Base-by-base conservation (phyloP, 2,797 vertebrate genomes). In the Zalophus californianus region DNA sequence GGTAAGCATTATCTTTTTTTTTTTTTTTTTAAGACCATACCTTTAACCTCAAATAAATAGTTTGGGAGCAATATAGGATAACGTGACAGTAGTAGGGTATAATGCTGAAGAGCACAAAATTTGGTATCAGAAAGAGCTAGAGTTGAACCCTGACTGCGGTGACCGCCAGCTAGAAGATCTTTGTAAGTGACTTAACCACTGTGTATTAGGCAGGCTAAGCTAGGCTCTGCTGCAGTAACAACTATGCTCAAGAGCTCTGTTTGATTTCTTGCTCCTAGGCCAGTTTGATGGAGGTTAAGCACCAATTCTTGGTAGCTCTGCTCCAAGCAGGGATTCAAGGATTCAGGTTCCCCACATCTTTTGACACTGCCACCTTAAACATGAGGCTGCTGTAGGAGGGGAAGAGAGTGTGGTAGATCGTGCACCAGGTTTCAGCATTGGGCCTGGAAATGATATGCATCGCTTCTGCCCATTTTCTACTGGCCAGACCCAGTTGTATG, bases 41-140 rank as follows among this genome's bases (percentile, higher is more conserved):
- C 8, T 35, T 95, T 92, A 70, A 94, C 14, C 27, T 78, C 83
- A 95, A 62, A 89, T 87, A 56, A 73, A 50, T 89, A 75, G n/a
- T 83, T 72, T 62, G 70, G 84, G 48, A 93, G 32, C 75, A 95
- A 79, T 52, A 27, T 5, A 38, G 23, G 29, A 48, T n/a, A 75
- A 48, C 1, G 2, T 21, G 5, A 35, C 13, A 64, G 8, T 23
- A 35, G 64, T 0, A 79, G 12, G 58, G 29, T 29, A 2, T 21
- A 62, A 82, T 27, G 54, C 48, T 44, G 15, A 66, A 29, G 18
- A 52, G n/a, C 16, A 80, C 44, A 16, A 87, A n/a, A 38, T 72
- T 60, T 84, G 68, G 27, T 38, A 54, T 54, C 52, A 79, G 27
- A 18, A 56, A 35, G 54, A 27, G 5, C 32, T 52, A 32, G 25